Conservation (phyloP, 2,888 invertebrate species). For the Harpalus rufipes region DNA sequence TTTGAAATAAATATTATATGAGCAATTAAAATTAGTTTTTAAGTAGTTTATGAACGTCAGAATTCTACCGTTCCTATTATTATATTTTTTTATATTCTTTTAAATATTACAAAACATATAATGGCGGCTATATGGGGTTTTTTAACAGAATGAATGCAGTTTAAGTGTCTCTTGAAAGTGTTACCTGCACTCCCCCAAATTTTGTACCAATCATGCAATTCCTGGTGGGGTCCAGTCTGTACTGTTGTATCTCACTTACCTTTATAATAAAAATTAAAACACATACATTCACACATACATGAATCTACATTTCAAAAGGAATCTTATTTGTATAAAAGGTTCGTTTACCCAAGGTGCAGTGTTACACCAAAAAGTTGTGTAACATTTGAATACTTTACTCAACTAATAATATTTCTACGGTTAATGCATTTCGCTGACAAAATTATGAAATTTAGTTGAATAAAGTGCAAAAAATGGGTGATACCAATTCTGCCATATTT, state of each 20-base stretch:
- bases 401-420: not conserved
- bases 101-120: too few relatives aligned
- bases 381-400: conserved; percentile 22
- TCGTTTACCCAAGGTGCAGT: conserved; percentile 17
- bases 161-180: conserved; percentile 5
- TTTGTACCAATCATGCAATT: conserved; percentile 66
- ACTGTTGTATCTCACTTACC: conserved; percentile 63
- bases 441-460: too few relatives aligned
- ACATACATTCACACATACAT: conserved; percentile 62
- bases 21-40: too few relatives aligned
- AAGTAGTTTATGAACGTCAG: too few relatives aligned
- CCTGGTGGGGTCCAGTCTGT: conserved; percentile 64
- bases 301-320: conserved; percentile 42
- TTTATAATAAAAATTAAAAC: conserved; percentile 60
- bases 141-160: conserved; percentile 52
- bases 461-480: too few relatives aligned
- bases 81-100: too few relatives aligned
- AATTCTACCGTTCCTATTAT: too few relatives aligned
- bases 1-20: too few relatives aligned
- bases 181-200: conserved; percentile 62
- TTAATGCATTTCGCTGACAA: too few relatives aligned
- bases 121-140: not conserved
- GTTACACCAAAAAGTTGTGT: conserved; percentile 24
- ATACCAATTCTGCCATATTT: too few relatives aligned
- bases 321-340: conserved; percentile 42